phyloP scores from a whole-genome alignment of 2,797 vertebrate species.

The Acanthis flammea region DNA sequence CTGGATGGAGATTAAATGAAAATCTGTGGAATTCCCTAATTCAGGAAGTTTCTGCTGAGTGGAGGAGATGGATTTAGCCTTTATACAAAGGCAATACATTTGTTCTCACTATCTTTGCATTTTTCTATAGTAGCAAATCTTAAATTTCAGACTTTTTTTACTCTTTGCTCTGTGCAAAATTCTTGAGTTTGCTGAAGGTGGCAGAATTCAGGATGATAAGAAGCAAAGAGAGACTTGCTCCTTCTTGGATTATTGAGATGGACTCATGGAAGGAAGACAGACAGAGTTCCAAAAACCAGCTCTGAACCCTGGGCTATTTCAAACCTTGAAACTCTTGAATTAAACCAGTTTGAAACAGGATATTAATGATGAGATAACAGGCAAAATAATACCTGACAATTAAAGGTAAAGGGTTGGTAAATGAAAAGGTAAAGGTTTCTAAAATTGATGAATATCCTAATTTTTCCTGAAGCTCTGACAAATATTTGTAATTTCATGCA shows the following conservation, averaged over 20 bases:
- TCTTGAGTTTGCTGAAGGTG: not conserved
- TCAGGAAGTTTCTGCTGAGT: not conserved
- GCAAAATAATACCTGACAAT: not conserved
- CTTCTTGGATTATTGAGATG: not conserved
- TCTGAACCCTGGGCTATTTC: not conserved
- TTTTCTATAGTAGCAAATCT: not conserved
- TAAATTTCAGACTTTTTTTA: not conserved
- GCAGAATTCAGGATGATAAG: not conserved
- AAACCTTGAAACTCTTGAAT: not conserved
- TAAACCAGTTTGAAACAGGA: not conserved
- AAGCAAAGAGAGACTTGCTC: not conserved
- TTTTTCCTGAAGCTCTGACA: not conserved
- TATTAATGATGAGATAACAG: not conserved
- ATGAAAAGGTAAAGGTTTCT: not conserved
- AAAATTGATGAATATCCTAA: not conserved
- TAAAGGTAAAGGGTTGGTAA: not conserved
- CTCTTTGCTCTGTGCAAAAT: not conserved
- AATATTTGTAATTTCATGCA: not conserved
- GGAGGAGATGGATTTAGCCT: not conserved
- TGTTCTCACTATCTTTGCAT: not conserved
- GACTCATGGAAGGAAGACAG: not conserved
- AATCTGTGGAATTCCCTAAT: not conserved
- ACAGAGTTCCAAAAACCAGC: not conserved
- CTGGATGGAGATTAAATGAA: not conserved
- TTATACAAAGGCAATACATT: not conserved